These are phyloP conservation scores for Agriopis leucophaearia DNA, from an alignment of 2,888 invertebrate genomes.

Conservation along the genomic window DNA sequence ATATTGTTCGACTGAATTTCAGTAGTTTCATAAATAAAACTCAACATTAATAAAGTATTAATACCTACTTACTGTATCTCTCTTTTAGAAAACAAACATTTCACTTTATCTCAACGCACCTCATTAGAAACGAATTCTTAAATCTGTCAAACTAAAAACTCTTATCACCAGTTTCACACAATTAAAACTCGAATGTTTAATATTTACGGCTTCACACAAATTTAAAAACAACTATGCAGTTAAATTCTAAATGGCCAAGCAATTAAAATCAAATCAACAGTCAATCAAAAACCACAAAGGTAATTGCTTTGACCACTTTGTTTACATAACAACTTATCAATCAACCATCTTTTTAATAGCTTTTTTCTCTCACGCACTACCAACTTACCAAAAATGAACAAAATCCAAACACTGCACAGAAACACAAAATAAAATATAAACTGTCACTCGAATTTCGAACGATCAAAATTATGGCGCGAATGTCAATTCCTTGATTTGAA, in stretches of 20 bases:
- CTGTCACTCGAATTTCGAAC: constrained; percentile 36
- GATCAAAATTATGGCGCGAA: constrained; percentile 68
- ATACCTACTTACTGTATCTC: too few relatives aligned
- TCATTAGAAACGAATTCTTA: not conserved
- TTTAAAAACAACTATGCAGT: constrained; percentile 28
- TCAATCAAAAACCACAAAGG: constrained; percentile 36
- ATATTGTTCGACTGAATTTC: too few relatives aligned
- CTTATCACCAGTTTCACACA: constrained; percentile 21
- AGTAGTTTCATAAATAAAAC: too few relatives aligned
- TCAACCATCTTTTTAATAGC: constrained; percentile 10
- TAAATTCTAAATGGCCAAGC: constrained; percentile 20
- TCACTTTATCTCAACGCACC: too few relatives aligned
- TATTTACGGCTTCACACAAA: constrained; percentile 14
- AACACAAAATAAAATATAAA: constrained; percentile 37
- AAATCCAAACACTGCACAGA: constrained; percentile 44
- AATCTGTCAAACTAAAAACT: not conserved
- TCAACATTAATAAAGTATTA: too few relatives aligned
- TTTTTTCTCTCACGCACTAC: constrained; percentile 17
- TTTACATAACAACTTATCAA: constrained; percentile 34
- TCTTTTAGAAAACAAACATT: too few relatives aligned
- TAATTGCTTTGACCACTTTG: constrained; percentile 31
- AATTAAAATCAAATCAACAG: constrained; percentile 37
- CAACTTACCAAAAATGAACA: constrained; percentile 29
- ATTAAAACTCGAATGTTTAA: constrained; percentile 14
- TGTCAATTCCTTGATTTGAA: constrained; percentile 45